Base-by-base conservation (phyloP, 1,140 invertebrate species). In the Drosophila pseudoananassae region DNA sequence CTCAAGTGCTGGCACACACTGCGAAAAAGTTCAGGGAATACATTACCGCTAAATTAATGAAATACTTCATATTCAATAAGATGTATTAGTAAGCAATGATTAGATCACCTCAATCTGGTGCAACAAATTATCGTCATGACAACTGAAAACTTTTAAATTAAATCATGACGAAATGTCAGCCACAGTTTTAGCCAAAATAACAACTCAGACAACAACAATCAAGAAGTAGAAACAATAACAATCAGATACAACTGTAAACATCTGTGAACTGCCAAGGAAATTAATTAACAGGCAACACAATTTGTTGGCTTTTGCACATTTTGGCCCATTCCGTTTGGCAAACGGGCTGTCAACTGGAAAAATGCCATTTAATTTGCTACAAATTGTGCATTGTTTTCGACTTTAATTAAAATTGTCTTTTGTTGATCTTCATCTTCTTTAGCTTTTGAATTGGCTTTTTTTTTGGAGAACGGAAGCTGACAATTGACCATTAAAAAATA, bases 331-430 rank as follows among this genome's bases (percentile, higher is more conserved):
- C 25, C 25, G 25, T 7, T 40, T 53, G 27, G 23, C 50, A 4
- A 29, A 27, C 23, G 17, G 45, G 33, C 56, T 80, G 73, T 56
- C 79, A 71, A 83, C 65, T 79, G 76, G 72, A 78, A 79, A 83
- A 79, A 71, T 72, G 80, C 40, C 81, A 77, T 68, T 77, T 60
- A 80, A 73, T 80, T 73, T 47, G 72, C 70, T 69, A 57, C 83
- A 78, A 87, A 83, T 83, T 82, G 78, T 88, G 78, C 71, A 88
- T 87, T 88, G 83, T 87, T 68, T 70, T 63, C 29, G 25, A 29
- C 40, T 60, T 84, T 88, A 85, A 85, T 85, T 85, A 70, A 85
- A 70, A 87, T 77, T 59, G 64, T 36, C 64, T 70, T 70, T 70
- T 70, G 66, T 70, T 56, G 43, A 69, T 69, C 63, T 36, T 14